Evolutionary conservation across 2,113 vertebrate genomes (phyloP), one percentile per base, ranked within the genome.

Genomic region (Cheirogaleus medius): DNA sequence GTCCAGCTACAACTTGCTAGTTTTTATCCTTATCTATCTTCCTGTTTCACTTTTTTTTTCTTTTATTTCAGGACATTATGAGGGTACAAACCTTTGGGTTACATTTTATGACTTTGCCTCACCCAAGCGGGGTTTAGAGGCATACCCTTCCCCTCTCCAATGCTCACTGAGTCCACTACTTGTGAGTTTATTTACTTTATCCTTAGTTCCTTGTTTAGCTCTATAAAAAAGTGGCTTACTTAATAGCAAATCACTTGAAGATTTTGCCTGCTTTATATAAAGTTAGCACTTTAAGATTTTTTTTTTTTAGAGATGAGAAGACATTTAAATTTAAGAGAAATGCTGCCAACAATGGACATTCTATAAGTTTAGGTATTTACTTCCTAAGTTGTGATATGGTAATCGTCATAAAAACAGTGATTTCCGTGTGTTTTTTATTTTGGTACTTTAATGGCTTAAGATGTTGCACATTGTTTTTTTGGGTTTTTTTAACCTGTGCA

Each of bases 401-500:
- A 97, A 97, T 98, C 34, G 80, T 98, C 94, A 97, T 98, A 92
- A 97, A 97, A 97, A 98, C 39, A 49, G 94, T 96, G 88, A 91
- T 97, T 97, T 96, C 77, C 76, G 94, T 87, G 92, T 83, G 23
- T 52, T 52, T 47, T 93, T 97, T 98, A 95, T 97, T 32, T 97
- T 98, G 98, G 98, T 99, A 98, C 98, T 99, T 99, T 98, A 99
- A 98, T 97, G 98, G 98, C 98, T 98, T 98, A 98, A 98, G 97
- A 99, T 99, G 94, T 99, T 99, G 99, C 99, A 99, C 99, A 98
- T 98, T 98, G 85, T 91, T 91, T 90, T 86, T 97, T 87, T 98
- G 44, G 44, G 97, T 98, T 97, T 98, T 98, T 98, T 98, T 99
- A 98, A 99, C 98, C 99, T 99, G 99, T 99, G 99, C 99, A 99